phyloP scores from a whole-genome alignment of 1,140 invertebrate genomes.

The Xylocopa sonorina region DNA sequence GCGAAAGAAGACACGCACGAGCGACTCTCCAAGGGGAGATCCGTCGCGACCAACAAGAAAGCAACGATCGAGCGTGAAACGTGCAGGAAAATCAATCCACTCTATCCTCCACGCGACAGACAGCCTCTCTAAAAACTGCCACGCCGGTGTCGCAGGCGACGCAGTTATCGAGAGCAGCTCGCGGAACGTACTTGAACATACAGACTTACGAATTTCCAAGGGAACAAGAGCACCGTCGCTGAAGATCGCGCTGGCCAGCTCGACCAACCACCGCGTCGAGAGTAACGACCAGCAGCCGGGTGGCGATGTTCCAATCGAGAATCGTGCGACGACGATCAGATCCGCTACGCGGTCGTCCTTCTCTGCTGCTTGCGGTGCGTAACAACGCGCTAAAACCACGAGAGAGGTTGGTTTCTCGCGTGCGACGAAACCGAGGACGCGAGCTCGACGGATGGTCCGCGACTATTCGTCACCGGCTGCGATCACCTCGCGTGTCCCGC shows the following conservation, averaged over 20 bases:
- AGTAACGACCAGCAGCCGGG: constrained; percentile 6
- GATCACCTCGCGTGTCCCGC: background rate
- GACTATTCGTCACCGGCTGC: background rate
- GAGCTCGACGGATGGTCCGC: background rate
- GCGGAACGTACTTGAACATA: no score
- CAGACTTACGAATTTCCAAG: constrained; percentile 51
- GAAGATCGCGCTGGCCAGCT: constrained; percentile 24
- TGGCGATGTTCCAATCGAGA: background rate
- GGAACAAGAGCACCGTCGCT: constrained; percentile 40
- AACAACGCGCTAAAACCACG: no score
- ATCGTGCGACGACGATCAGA: no score
- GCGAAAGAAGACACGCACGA: background rate
- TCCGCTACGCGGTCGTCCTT: no score
- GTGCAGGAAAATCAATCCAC: constrained; percentile 18
- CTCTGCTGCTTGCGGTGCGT: no score
- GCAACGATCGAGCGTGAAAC: background rate
- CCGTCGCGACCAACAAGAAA: background rate
- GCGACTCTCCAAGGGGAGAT: background rate
- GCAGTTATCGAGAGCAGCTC: no score
- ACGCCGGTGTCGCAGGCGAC: no score
- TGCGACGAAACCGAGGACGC: no score
- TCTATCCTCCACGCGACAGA: no score
- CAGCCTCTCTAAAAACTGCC: no score
- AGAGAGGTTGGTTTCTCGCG: no score
- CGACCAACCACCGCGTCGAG: constrained; percentile 1